Percentiles rank a stretch among this genome's conserved stretches.
These are phyloP conservation scores for Littorina saxatilis DNA, from an alignment of 1,140 invertebrate species.

Conservation along the genomic window DNA sequence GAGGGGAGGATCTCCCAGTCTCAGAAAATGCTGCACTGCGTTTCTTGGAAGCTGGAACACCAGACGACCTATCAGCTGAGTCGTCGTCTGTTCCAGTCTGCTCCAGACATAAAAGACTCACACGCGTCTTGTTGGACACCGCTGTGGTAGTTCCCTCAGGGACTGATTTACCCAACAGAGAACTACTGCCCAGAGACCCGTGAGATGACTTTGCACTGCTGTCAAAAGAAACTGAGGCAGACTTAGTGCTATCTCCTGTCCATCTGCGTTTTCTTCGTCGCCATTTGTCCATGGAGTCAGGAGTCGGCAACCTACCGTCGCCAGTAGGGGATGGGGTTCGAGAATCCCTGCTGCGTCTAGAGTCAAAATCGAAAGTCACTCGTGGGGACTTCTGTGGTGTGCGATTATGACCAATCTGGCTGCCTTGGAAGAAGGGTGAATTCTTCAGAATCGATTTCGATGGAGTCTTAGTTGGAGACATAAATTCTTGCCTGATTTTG, in stretches of 20 bases:
- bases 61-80: no score
- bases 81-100: no score
- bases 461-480: constrained; percentile 23
- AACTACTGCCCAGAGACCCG: no score
- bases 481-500: not conserved
- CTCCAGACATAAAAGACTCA: no score
- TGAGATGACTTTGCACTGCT: not conserved
- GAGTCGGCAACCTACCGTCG: constrained; percentile 46
- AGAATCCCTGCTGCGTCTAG: not conserved
- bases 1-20: not conserved
- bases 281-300: constrained; percentile 58
- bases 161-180: no score
- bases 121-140: no score
- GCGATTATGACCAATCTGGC: not conserved
- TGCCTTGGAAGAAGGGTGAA: not conserved
- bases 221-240: not conserved
- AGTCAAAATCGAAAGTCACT: not conserved
- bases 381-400: constrained; percentile 20
- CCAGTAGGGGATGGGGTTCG: constrained; percentile 57
- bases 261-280: constrained; percentile 45
- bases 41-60: not conserved
- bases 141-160: no score
- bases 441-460: constrained; percentile 31
- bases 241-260: not conserved
- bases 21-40: not conserved